Conservation (phyloP, 2,797 vertebrate genomes). For the Danio choprae region DNA sequence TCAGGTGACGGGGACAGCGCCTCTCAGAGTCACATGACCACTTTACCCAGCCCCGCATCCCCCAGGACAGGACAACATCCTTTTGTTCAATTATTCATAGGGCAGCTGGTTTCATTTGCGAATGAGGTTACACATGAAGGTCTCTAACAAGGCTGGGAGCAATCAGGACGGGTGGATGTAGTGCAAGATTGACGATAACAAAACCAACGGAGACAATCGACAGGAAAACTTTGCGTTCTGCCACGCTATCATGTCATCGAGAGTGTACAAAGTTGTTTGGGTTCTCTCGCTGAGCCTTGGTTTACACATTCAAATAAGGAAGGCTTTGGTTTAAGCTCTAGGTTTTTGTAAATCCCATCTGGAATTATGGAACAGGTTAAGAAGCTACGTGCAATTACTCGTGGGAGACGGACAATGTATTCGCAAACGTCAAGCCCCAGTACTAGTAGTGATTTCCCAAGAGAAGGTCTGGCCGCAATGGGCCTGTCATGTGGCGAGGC, state of each 20-base stretch:
- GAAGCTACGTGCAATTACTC: conserved; percentile 29
- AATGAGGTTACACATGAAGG: conserved; percentile 51
- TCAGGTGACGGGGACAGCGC: conserved; percentile 33
- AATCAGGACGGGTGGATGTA: conserved; percentile 51
- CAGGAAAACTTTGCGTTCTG: not conserved
- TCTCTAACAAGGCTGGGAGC: conserved; percentile 53
- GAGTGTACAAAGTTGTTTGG: conserved; percentile 17
- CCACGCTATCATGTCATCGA: conserved; percentile 33
- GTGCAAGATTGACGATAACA: conserved; percentile 35
- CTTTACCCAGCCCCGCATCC: conserved; percentile 36
- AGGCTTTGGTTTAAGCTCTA: conserved; percentile 8
- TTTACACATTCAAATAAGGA: conserved; percentile 18
- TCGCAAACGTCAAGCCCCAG: conserved; percentile 15
- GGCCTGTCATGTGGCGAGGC: conserved; percentile 41
- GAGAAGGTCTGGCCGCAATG: conserved; percentile 17
- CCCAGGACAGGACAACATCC: conserved; percentile 37
- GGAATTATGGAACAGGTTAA: conserved; percentile 40
- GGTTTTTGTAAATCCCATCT: conserved; percentile 22
- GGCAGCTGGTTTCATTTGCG: conserved; percentile 62
- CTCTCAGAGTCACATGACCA: conserved; percentile 18
- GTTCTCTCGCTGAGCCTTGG: conserved; percentile 21
- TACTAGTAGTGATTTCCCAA: conserved; percentile 62
- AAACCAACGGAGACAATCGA: conserved; percentile 13
- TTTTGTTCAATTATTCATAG: conserved; percentile 58
- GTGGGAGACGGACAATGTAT: conserved; percentile 5